Evolutionary conservation across 2,797 vertebrate species (phyloP).

Genomic region (Cossypha heuglini): DNA sequence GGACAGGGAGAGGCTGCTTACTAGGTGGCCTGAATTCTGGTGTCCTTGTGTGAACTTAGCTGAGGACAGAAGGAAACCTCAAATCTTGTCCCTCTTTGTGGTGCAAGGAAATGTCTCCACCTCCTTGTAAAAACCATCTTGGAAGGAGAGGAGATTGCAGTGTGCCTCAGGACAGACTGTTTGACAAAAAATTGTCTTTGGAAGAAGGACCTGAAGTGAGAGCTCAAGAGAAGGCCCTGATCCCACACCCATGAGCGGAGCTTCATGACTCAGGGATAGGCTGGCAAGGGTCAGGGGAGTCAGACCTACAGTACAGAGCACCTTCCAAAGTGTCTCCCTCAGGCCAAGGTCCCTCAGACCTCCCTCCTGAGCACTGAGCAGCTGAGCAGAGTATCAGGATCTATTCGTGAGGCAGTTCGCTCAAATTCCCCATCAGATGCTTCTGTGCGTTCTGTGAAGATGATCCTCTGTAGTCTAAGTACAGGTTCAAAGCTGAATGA

Average conservation of each 20-base stretch:
- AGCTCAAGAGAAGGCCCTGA: neutral
- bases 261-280: neutral
- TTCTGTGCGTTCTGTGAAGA: neutral
- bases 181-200: neutral
- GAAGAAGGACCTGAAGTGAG: neutral
- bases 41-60: rapidly evolving
- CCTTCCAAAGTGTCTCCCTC: rapidly evolving
- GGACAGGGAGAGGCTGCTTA: neutral
- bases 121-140: neutral
- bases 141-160: neutral
- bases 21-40: neutral
- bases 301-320: neutral
- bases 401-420: neutral
- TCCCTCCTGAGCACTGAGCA: neutral
- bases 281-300: rapidly evolving
- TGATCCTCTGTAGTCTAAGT: neutral
- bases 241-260: too few species aligned
- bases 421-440: neutral
- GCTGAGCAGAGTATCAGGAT: neutral
- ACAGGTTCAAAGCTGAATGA: neutral
- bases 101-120: neutral
- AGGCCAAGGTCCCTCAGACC: too few species aligned
- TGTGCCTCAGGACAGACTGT: neutral
- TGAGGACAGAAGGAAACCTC: neutral
- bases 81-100: neutral